Percentiles rank a stretch among this genome's conserved stretches.
These are phyloP conservation scores for Hypotaenidia philippensis DNA, from an alignment of 2,797 vertebrate species.

Conservation along the genomic window DNA sequence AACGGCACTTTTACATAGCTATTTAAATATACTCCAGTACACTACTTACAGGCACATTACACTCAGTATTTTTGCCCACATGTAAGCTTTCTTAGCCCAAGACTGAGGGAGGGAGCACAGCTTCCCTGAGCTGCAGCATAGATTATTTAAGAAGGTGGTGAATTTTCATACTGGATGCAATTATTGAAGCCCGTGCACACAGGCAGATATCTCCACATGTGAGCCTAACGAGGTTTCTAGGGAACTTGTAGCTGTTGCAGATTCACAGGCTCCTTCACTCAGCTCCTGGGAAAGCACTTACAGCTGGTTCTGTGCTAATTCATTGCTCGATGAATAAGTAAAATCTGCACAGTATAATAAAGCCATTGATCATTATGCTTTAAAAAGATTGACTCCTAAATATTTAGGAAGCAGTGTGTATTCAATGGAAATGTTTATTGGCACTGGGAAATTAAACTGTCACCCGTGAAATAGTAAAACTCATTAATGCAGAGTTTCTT, in stretches of 20 bases:
- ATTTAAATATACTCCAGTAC: background rate
- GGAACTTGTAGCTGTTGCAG: constrained; percentile 27
- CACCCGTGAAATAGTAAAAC: constrained; percentile 75
- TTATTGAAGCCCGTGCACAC: accelerated
- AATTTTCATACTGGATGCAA: constrained; percentile 36
- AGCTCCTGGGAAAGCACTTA: constrained; percentile 39
- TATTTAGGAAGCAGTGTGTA: constrained; percentile 69
- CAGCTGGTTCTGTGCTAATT: constrained; percentile 51
- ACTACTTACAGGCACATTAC: background rate
- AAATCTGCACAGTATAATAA: constrained; percentile 66
- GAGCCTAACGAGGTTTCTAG: background rate
- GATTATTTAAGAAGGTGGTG: constrained; percentile 14
- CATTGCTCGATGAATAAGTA: constrained; percentile 67
- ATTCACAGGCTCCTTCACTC: constrained; percentile 28
- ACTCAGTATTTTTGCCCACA: background rate
- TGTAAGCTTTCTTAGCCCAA: background rate
- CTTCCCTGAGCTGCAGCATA: background rate
- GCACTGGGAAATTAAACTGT: constrained; percentile 73
- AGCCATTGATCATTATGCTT: constrained; percentile 57
- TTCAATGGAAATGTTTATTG: constrained; percentile 69
- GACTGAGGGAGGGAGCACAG: background rate
- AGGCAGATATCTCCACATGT: background rate
- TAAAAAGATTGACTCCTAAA: constrained; percentile 65
- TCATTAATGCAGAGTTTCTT: constrained; percentile 74
- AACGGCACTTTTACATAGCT: background rate